A percentile compares a stretch with the other conserved stretches of the same genome.
Evolutionary conservation across 2,113 vertebrate species (phyloP).

Genomic region (Colossoma macropomum): DNA sequence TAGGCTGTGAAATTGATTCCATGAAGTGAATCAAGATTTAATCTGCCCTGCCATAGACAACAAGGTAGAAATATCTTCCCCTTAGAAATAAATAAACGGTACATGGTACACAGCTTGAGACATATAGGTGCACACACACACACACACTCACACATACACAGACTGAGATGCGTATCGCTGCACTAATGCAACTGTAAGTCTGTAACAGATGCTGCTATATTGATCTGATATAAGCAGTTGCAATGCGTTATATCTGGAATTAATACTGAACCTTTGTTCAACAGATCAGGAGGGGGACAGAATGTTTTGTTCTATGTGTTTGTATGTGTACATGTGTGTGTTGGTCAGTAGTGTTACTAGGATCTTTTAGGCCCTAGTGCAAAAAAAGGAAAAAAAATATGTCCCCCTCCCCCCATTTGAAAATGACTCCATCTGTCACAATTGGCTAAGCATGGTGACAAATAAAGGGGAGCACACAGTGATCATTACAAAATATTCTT

Average conservation of each 20-base stretch:
- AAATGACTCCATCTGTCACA: too few relatives aligned
- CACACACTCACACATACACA: neutral
- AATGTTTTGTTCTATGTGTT: neutral
- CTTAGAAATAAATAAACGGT: slow-evolving; percentile 52
- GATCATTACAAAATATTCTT: too few relatives aligned
- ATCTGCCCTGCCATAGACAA: slow-evolving; percentile 71
- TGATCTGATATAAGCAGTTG: neutral
- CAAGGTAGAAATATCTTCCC: slow-evolving; percentile 55
- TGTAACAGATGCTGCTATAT: neutral
- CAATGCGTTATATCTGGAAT: neutral
- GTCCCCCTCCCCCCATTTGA: too few relatives aligned
- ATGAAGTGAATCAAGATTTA: slow-evolving; percentile 79
- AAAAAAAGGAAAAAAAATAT: too few relatives aligned
- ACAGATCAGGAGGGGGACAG: neutral
- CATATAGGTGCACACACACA: slow-evolving; percentile 8
- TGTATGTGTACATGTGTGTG: neutral
- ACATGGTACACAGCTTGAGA: neutral
- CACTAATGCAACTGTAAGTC: neutral
- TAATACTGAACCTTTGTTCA: neutral
- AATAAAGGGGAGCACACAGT: too few relatives aligned
- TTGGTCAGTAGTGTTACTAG: too few relatives aligned
- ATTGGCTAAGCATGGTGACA: too few relatives aligned
- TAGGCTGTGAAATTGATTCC: slow-evolving; percentile 78
- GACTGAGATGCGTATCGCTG: neutral
- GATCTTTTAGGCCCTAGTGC: too few relatives aligned